Evolutionary conservation across 2,888 invertebrate species (phyloP), one percentile per base, ranked within the genome.

Genomic region (Platypus cylindrus): DNA sequence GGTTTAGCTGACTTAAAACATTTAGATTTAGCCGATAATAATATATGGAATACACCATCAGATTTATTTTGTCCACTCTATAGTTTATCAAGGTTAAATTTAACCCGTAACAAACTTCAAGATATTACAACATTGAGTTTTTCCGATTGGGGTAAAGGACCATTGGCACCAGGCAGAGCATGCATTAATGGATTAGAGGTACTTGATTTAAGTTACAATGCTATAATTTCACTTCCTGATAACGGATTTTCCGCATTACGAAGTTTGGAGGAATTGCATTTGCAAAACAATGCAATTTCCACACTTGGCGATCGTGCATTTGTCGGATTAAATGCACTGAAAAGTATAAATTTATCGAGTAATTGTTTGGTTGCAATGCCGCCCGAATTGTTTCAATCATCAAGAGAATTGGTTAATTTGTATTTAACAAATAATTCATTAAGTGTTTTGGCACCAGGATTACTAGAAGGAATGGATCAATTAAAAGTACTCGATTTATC

Each of bases 371-470:
- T 75, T 22, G 77, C 78, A 5, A 63, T 87, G 46, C 85, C 86
- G 5, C 78, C 82, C 20, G 80, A 81, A 55, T 63, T 85, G 55
- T 82, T 87, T 55, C 71, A 77, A 51, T 73, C 75, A 24, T 76
- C 77, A n/a, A 67, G 73, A 43, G 75, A 78, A 46, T 65, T 85
- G 27, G 70, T 73, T 40, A 76, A 81, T 57, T 67, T 85, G 47
- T 73, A 81, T 51, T 65, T 84, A 33, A 75, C 78, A 51, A 84
- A 84, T 54, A 86, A 86, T 56, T 76, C 81, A 5, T 56, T 86
- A 24, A 72, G 75, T 45, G 78, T 78, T 3, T 65, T 85, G 31
- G 80, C 81, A 8, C 79, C 82, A 8, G 81, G 79, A 25, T 62
- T 84, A 20, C 64, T 86, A 37, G 77, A 78, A 58, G 76, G 75